Evolutionary conservation across 1,140 invertebrate genomes (phyloP), one percentile per base, ranked within the genome.

Genomic region (Penaeus vannamei): DNA sequence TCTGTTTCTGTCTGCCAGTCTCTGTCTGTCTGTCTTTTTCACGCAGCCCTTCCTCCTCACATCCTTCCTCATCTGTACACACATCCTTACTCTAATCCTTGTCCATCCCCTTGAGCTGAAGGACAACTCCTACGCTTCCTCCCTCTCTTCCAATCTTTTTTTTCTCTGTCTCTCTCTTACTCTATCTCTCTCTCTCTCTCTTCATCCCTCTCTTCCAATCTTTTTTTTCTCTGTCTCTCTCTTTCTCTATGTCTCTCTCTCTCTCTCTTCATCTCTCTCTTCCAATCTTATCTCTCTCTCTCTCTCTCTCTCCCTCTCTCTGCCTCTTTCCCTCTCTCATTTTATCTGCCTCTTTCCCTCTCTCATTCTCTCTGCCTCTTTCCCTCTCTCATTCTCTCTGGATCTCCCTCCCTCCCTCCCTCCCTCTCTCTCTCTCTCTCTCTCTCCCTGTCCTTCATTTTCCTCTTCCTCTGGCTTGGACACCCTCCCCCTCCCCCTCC

Each of bases 171-270:
- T 32, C 76, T 79, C 76, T 32, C 76, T 32, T 29, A 17, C 76
- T 32, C 76, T 79, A 32, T 36, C 76, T 79, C 76, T 36, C 76
- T 36, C 32, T 36, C 76, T 36, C 76, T 79, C 76, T 61, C 82
- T 84, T 61, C 64, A 61, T 84, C 82, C 64, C 82, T 84, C 82
- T 84, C 82, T 83, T 53, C 61, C 60, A n/a, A n/a, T n/a, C n/a
- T n/a, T n/a, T n/a, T n/a, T n/a, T n/a, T n/a, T n/a, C 82, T 84
- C 82, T 84, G 61, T 84, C 82, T 84, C 82, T 84, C 82, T 84
- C 82, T 83, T 53, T 83, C 60, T 83, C 81, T 62, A 61, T 84
- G 61, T 84, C 82, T 84, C 82, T 84, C 82, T 64, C 82, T 84
- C 60, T 83, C 53, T 64, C 59, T 61, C 1, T 60, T 22, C 26